Evolutionary conservation across 2,888 invertebrate genomes (phyloP).

Genomic region (Erynnis tages): DNA sequence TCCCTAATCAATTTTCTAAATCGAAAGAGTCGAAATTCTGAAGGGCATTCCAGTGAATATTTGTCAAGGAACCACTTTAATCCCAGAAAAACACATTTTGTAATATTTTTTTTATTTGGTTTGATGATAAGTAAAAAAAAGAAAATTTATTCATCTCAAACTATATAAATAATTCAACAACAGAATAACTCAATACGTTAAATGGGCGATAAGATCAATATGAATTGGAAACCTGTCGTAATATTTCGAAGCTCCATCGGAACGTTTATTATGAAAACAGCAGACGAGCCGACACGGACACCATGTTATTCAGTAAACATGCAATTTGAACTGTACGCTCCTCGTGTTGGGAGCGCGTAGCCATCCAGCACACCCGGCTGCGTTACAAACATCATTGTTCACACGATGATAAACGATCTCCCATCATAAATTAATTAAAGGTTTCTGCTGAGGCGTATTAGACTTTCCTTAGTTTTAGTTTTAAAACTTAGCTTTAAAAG

Average conservation of each 20-base stretch:
- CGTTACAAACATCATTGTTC: constrained; percentile 42
- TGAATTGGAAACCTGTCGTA: constrained; percentile 52
- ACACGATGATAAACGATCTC: constrained; percentile 34
- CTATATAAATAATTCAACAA: background rate
- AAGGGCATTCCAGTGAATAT: no score
- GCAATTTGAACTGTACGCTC: constrained; percentile 50
- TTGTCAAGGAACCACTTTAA: no score
- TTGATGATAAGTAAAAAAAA: no score
- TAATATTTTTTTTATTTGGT: no score
- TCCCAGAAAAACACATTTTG: no score
- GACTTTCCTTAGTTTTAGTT: no score
- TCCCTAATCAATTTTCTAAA: no score
- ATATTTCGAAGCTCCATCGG: constrained; percentile 53
- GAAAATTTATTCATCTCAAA: no score
- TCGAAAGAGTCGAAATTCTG: no score
- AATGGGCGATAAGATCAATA: constrained; percentile 34
- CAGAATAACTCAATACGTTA: background rate
- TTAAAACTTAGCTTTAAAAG: background rate
- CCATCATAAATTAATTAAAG: no score
- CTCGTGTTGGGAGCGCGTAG: constrained; percentile 42
- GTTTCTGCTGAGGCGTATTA: no score
- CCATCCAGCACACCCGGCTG: constrained; percentile 25
- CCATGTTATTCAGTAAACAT: constrained; percentile 55
- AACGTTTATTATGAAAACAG: constrained; percentile 66
- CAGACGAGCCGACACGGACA: constrained; percentile 43